phyloP scores from a whole-genome alignment of 1,140 invertebrate genomes.

The Triops cancriformis region DNA sequence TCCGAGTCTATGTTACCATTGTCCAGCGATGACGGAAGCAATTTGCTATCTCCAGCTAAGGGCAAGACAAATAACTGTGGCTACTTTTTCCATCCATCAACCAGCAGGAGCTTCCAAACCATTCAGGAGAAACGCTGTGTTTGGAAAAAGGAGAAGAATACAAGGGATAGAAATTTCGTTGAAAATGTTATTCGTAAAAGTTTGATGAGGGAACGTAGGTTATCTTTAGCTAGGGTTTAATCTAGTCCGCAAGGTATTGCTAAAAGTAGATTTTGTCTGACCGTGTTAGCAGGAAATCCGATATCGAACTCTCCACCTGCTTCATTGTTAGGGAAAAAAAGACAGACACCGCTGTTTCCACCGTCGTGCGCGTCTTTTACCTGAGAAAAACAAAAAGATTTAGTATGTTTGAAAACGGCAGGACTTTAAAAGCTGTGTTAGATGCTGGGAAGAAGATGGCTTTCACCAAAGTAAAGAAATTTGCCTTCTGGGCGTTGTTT shows the following conservation, averaged over 20 bases:
- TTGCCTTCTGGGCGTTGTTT: background rate
- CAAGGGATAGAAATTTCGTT: too few species aligned
- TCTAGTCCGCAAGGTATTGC: too few species aligned
- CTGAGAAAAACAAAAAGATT: background rate
- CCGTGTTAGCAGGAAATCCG: too few species aligned
- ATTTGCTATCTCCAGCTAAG: background rate
- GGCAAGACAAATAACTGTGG: background rate
- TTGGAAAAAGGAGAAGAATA: background rate
- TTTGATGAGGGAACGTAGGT: too few species aligned
- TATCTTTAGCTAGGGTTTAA: too few species aligned
- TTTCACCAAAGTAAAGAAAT: background rate
- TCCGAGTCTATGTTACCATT: background rate
- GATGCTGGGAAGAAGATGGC: background rate
- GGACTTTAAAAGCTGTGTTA: background rate
- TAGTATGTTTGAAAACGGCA: background rate
- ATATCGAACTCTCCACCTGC: too few species aligned
- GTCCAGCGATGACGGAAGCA: slow-evolving; percentile 8
- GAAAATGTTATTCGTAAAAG: too few species aligned
- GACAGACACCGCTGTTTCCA: background rate
- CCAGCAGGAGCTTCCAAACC: background rate
- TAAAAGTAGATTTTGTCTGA: too few species aligned
- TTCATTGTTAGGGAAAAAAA: background rate
- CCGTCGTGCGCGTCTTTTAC: background rate
- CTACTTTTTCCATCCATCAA: background rate
- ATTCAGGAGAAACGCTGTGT: background rate